Conservation (phyloP, 2,888 invertebrate genomes). For the Drosophila prolongata region DNA sequence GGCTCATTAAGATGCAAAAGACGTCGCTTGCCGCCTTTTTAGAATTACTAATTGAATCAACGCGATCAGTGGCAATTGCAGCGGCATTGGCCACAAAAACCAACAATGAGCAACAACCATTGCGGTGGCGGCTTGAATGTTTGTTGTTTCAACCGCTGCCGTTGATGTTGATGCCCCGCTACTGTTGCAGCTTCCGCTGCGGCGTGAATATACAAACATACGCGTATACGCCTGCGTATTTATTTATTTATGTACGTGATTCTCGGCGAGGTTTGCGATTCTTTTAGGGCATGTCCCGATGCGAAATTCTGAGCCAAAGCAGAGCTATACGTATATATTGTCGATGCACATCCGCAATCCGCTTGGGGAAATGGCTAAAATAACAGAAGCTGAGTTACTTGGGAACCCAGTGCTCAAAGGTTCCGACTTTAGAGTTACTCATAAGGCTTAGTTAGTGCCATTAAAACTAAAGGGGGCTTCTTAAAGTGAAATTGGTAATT, state of each 20-base stretch:
- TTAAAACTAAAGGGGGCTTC: not conserved
- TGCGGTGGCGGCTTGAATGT: constrained; percentile 46
- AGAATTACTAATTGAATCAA: constrained; percentile 84
- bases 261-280: constrained; percentile 30
- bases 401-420: not conserved
- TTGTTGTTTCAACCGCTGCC: constrained; percentile 44
- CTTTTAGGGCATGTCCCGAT: constrained; percentile 19
- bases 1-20: constrained; percentile 83
- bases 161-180: constrained; percentile 19
- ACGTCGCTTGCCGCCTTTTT: constrained; percentile 82
- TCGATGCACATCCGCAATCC: constrained; percentile 26
- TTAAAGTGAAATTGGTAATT: not conserved
- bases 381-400: constrained; percentile 10
- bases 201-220: constrained; percentile 34
- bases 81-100: constrained; percentile 50
- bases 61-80: constrained; percentile 81
- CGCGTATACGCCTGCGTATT: constrained; percentile 6
- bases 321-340: constrained; percentile 4
- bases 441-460: not conserved
- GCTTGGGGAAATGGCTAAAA: constrained; percentile 27
- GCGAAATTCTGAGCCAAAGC: constrained; percentile 20
- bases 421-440: constrained; percentile 3
- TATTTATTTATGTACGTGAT: constrained; percentile 42
- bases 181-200: constrained; percentile 54
- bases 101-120: constrained; percentile 31